Evolutionary conservation across 1,140 invertebrate species (phyloP), one percentile per base, ranked within the genome.

Genomic region (Diploscapter pachys): DNA sequence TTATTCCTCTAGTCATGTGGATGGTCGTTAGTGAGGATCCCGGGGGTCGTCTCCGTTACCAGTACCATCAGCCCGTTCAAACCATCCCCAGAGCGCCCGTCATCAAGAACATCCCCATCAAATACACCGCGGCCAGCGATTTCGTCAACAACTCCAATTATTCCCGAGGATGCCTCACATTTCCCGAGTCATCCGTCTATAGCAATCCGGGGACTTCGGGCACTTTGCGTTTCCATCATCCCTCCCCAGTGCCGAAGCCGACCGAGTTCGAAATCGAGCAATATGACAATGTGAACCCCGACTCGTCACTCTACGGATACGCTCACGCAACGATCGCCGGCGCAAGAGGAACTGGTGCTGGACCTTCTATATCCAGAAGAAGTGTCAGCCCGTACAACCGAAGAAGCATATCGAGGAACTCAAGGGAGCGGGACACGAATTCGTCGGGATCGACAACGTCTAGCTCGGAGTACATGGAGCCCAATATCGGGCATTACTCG

Each of bases 11-110:
- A 11, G 53, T 13, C 65, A 74, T 74, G 73, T 74, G 66, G 65
- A 51, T 74, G 54, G 64, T 65, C 13, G 73, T 74, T 11, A 74
- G 73, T 51, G 73, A 74, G 61, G 73, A 74, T 69, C 73, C 73
- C 52, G 63, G 50, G 9, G 73, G 73, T 13, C 73, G 73, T 48
- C 63, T 74, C 9, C 64, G 73, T 67, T 74, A 74, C 64, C 73
- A 74, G 51, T 69, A 73, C 54, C 61, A 74, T 31, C 13, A 69
- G 50, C 73, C 54, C 6, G 3, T 52, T 57, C 31, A 54, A 57
- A 31, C 53, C 67, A 57, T 57, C 67, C 50, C 63, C 63, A 9
- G 55, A 48, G 8, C n/a, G 50, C 55, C 51, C 68, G 59, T 52
- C 68, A 6, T 70, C 68, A 59, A 52, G 56, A 52, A 70, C 59